Evolutionary conservation across 2,113 vertebrate genomes (phyloP), one percentile per base, ranked within the genome.

Genomic region (Centropus bengalensis): DNA sequence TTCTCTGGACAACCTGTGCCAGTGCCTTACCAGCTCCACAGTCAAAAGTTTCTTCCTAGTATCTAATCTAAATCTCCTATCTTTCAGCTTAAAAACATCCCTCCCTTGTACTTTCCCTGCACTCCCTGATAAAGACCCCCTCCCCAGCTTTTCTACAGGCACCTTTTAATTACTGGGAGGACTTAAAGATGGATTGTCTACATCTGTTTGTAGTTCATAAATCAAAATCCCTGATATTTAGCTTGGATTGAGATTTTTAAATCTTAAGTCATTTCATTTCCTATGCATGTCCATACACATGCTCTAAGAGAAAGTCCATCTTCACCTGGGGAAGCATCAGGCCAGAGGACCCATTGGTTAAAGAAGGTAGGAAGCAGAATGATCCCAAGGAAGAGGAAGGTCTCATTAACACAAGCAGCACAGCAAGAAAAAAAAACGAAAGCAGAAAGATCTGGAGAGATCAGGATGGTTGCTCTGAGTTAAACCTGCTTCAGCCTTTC

Each of bases 251-350:
- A 24, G 27, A 27, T 67, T 88, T 84, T 27, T 30, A 32, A 71
- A 88, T 32, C 30, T 66, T 24, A 3, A 45, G 15, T 63, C 27
- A 3, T 54, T 81, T 42, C 4, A 10, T 42, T 83, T 82, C 33
- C 45, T 21, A 15, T 1, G 0, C 23, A 11, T 10, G 4, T 26
- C 47, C 27, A 2, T 54, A 12, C 38, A 13, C 18, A 12, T 3
- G 1, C 10, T 83, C 45, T 6, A 1, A 58, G 27, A 82, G 54
- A 58, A 87, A 87, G 28, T 36, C 45, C 64, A 54, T 19, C 28
- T 0, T 0, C 5, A 10, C 32, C 30, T 28, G 15, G 21, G 73
- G 26, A 78, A 23, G 40, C 26, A 32, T 54, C 36, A 83, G 66
- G 16, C 7, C 0, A 1, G 32, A 69, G 45, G 12, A 28, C 15